Evolutionary conservation across 2,888 invertebrate genomes (phyloP), one percentile per base, ranked within the genome.

Genomic region (Crematogaster levior): DNA sequence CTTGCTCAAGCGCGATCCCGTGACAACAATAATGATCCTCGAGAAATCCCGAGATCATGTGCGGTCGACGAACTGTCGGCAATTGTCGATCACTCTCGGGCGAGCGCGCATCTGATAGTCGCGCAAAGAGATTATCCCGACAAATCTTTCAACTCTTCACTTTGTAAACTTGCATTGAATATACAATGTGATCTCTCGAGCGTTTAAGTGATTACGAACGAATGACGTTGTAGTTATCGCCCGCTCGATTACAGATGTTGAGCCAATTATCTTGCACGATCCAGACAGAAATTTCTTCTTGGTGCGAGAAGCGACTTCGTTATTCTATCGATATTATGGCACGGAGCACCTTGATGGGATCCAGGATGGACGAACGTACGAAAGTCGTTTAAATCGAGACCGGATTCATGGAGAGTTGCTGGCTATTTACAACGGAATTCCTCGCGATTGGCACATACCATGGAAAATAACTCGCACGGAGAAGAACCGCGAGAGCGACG

Each of bases 301-400:
- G 73, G 3, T 34, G 48, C 27, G 37, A n/a, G 10, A 6, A 56
- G 30, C 21, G 24, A 53, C 40, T 56, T 12, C 1, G 56, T 43
- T 65, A 10, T 15, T 34, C 51, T 43, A 48, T 81, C 40, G 37
- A 10, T 43, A 61, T 60, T 30, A 66, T 88, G 87, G 88, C 86
- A 86, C 88, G 84, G 40, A 24, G 40, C 37, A 46, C 48, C 27
- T 58, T 43, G 21, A 27, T 24, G 10, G 34, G 9, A n/a, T 43
- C 15, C 48, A 46, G 61, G 43, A 10, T 58, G 18, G 34, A 56
- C 43, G n/a, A 30, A 40, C 34, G 61, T 48, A 48, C 61, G 53
- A 56, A 68, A 27, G 27, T 77, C 53, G 18, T 68, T 37, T 56
- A 53, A 21, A 15, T 30, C 70, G 27, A 3, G n/a, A 53, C 15